phyloP scores from a whole-genome alignment of 35 echinoderm and acorn worm genomes.

The Apostichopus parvimensis region DNA sequence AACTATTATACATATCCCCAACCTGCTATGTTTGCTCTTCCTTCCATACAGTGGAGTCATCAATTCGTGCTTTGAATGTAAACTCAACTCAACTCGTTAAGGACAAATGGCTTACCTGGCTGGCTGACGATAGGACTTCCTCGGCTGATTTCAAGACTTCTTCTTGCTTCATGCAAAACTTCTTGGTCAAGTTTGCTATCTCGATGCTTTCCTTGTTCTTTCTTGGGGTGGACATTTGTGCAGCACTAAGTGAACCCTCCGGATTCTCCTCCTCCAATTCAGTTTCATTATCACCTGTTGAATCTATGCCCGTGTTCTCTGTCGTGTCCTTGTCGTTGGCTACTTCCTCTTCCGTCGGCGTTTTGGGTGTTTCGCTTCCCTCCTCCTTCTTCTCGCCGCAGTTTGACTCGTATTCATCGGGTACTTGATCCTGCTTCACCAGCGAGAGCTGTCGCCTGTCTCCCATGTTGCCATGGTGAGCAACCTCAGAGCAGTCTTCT shows the following conservation, averaged over 20 bases:
- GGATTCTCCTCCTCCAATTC: neutral
- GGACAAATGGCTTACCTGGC: conserved; percentile 61
- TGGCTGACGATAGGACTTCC: conserved; percentile 91
- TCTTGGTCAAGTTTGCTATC: conserved; percentile 89
- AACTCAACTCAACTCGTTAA: too few relatives aligned
- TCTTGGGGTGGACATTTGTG: conserved; percentile 28
- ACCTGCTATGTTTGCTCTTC: too few relatives aligned
- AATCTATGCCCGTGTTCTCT: neutral
- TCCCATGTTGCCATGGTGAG: neutral
- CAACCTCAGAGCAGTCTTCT: neutral
- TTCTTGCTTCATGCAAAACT: conserved; percentile 88
- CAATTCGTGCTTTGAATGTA: neutral
- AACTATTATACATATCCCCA: too few relatives aligned
- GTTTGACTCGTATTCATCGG: conserved; percentile 1
- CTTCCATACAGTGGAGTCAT: neutral
- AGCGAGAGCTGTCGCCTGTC: conserved; percentile 49
- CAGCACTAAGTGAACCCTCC: neutral
- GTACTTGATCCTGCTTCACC: conserved; percentile 43
- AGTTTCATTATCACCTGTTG: neutral
- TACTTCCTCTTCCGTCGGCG: conserved; percentile 17
- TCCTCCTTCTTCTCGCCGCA: conserved; percentile 3
- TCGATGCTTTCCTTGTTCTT: conserved; percentile 78
- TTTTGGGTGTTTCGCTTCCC: conserved; percentile 12
- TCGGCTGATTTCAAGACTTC: conserved; percentile 94
- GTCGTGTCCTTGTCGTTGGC: neutral